phyloP scores from a whole-genome alignment of 2,888 invertebrate species.

The Macaria notata region DNA sequence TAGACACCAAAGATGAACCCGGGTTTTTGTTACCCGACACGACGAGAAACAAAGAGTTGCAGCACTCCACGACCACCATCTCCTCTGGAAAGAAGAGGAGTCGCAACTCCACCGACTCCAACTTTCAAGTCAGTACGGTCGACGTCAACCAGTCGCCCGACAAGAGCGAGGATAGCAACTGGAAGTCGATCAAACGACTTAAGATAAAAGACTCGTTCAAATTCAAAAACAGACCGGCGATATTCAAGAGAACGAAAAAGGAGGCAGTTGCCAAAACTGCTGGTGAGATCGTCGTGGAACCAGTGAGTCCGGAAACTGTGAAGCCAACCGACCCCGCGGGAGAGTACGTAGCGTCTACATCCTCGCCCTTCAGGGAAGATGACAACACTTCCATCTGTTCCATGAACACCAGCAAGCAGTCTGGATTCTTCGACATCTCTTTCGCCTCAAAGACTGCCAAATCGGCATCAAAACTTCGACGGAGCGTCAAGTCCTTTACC shows the following conservation, averaged over 20 bases:
- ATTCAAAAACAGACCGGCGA: conserved; percentile 75
- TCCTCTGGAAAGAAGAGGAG: conserved; percentile 77
- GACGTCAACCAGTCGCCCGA: conserved; percentile 69
- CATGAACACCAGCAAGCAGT: conserved; percentile 75
- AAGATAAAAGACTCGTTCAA: conserved; percentile 80
- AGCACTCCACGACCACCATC: conserved; percentile 72
- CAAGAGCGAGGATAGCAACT: conserved; percentile 73
- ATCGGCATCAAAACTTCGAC: conserved; percentile 72
- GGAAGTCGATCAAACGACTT: conserved; percentile 77
- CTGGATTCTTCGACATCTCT: conserved; percentile 77
- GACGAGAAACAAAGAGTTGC: conserved; percentile 61
- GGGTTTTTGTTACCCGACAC: conserved; percentile 63
- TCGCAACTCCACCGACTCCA: conserved; percentile 76
- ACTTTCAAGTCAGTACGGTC: conserved; percentile 67
- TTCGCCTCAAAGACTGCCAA: conserved; percentile 76
- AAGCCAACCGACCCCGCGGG: conserved; percentile 74
- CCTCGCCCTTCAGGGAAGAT: conserved; percentile 74
- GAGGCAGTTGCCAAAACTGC: conserved; percentile 64
- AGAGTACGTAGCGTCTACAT: conserved; percentile 70
- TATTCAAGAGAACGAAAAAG: conserved; percentile 74
- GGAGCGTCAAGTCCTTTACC: conserved; percentile 79
- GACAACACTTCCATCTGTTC: conserved; percentile 74
- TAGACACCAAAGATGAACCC: conserved; percentile 70
- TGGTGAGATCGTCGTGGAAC: conserved; percentile 70
- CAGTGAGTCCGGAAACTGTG: conserved; percentile 66